Evolutionary conservation across 2,797 vertebrate genomes (phyloP), one percentile per base, ranked within the genome.

Genomic region (Coilia nasus): DNA sequence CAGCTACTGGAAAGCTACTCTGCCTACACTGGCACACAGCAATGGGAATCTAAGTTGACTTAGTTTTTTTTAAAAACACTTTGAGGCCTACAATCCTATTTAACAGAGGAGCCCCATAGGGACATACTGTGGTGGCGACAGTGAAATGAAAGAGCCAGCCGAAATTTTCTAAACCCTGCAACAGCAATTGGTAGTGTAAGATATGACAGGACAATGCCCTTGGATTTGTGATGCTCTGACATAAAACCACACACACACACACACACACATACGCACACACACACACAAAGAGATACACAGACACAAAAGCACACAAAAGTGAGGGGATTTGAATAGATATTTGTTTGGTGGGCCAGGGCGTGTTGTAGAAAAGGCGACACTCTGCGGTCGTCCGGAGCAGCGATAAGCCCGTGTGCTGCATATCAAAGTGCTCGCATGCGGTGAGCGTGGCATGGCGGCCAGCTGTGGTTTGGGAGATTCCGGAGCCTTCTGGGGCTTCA

Each of bases 381-480:
- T 87, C 90, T 84, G 87, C 15, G 81, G 91, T 25, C 82, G 92
- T 91, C 75, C 89, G 91, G 57, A 87, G 90, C 90, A 84, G 89
- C 93, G 94, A 94, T 94, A 95, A 95, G 93, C 92, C 83, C 89
- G 88, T 93, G 91, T 93, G 90, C 93, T 91, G 89, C 90, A 93
- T 92, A 94, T 94, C 92, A 94, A 95, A 93, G 93, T 84, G 87
- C 86, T 89, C 89, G 90, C 89, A 84, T 93, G 91, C 86, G 89
- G 90, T 89, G 91, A 92, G 91, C 47, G 89, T 90, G 90, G 88
- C 91, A 44, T 88, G 86, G 56, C 71, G 90, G 91, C 89, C 91
- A 92, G 92, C 92, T 92, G 91, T 88, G 91, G 91, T 89, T 88
- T 85, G 91, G 83, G 90, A 91, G 91, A 91, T 91, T 89, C 91